Conservation (phyloP, 2,888 invertebrate species). For the Coremacera marginata region DNA sequence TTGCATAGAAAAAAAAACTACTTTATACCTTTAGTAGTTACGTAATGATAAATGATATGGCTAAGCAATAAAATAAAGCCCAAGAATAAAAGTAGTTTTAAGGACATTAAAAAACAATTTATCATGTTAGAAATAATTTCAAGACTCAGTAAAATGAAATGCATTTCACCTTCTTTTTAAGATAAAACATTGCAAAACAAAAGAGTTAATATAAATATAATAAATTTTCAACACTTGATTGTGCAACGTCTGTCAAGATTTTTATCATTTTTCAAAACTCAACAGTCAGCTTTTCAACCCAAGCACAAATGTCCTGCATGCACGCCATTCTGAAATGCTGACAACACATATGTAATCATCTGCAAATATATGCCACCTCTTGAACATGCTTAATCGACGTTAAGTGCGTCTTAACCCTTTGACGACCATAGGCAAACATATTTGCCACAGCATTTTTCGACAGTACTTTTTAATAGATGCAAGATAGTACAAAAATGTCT, state of each 20-base stretch:
- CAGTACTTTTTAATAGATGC: too few species aligned
- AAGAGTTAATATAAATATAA: neutral
- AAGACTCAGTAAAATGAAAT: neutral
- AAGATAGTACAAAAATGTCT: too few species aligned
- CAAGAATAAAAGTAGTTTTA: slow-evolving; percentile 48
- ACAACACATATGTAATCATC: neutral
- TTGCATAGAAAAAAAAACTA: neutral
- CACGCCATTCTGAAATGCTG: neutral
- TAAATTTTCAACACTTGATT: neutral
- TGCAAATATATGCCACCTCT: neutral
- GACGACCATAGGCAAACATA: too few species aligned
- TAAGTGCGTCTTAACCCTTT: slow-evolving; percentile 6
- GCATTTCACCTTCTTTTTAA: neutral
- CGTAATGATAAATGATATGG: slow-evolving; percentile 47
- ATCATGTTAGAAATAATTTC: slow-evolving; percentile 48
- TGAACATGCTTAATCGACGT: slow-evolving; percentile 5
- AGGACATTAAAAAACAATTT: slow-evolving; percentile 58
- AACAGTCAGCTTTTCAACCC: neutral
- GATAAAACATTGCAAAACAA: neutral
- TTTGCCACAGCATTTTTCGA: too few species aligned
- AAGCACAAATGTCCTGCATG: neutral
- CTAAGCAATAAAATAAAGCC: neutral
- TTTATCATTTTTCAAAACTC: slow-evolving; percentile 31
- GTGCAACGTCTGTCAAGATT: slow-evolving; percentile 15
- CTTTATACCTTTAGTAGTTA: neutral